These are phyloP conservation scores for Microcebus jonahi DNA, from an alignment of 2,113 vertebrate species.

Conservation along the genomic window DNA sequence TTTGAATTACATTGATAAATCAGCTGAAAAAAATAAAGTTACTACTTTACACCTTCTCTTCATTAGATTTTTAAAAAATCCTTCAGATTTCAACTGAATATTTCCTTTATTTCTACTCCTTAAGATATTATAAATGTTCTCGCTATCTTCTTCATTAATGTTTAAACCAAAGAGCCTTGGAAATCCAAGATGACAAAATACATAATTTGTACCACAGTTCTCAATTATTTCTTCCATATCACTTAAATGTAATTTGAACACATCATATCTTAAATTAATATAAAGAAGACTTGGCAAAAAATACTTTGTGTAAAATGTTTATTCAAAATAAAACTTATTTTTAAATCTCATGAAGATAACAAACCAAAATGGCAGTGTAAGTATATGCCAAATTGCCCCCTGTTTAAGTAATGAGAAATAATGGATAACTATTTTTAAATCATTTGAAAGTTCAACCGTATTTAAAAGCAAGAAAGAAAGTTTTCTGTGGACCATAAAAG, in stretches of 20 bases:
- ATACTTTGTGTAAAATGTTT: background rate
- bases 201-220: background rate
- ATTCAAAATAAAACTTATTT: conserved; percentile 38
- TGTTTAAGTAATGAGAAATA: background rate
- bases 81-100: background rate
- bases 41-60: background rate
- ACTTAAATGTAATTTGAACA: background rate
- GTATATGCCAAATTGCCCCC: background rate
- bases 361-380: background rate
- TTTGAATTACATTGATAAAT: conserved; percentile 16
- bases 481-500: background rate
- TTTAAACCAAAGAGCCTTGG: conserved; percentile 5
- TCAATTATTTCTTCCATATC: conserved; percentile 28
- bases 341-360: conserved; percentile 15
- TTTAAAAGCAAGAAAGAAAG: background rate
- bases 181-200: background rate
- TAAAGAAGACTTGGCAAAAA: background rate
- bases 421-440: conserved; percentile 3
- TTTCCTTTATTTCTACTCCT: conserved; percentile 12
- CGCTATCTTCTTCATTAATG: background rate
- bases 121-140: background rate
- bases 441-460: background rate
- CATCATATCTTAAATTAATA: conserved; percentile 21
- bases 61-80: background rate
- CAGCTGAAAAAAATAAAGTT: background rate